Conservation (phyloP, 30 jellyfish, hydroid and myxozoan species). For the Aurelia sp. region DNA sequence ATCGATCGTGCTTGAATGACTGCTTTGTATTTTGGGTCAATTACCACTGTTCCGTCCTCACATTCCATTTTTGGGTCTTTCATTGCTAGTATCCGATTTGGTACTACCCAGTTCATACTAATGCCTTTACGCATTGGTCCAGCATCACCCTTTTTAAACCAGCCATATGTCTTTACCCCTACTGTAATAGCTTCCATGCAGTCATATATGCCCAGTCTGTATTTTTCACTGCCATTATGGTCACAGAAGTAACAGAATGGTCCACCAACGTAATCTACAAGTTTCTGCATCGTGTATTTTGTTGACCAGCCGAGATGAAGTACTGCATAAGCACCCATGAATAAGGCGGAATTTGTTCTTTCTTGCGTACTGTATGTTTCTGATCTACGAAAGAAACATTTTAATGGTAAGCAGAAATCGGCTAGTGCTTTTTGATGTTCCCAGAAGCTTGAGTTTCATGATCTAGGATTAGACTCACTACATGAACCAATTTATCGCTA, state of each 20-base stretch:
- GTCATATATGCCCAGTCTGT: constrained; percentile 75
- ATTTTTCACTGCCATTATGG: constrained; percentile 75
- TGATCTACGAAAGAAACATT: constrained; percentile 29
- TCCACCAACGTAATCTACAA: constrained; percentile 28
- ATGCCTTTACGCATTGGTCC: constrained; percentile 39
- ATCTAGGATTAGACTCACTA: no score
- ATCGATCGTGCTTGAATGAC: constrained; percentile 65
- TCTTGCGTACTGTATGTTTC: constrained; percentile 52
- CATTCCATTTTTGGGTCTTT: constrained; percentile 80
- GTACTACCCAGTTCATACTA: constrained; percentile 90
- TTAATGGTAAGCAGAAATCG: neutral
- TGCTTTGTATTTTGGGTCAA: constrained; percentile 39
- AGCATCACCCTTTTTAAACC: constrained; percentile 37
- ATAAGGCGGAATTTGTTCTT: constrained; percentile 81
- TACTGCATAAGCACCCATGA: constrained; percentile 91
- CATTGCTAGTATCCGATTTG: constrained; percentile 81
- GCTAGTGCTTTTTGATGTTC: no score
- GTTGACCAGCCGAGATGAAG: constrained; percentile 82
- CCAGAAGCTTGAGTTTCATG: no score
- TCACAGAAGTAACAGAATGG: constrained; percentile 75
- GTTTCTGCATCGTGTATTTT: constrained; percentile 54
- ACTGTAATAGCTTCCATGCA: constrained; percentile 67
- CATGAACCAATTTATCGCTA: no score
- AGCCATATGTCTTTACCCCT: constrained; percentile 27
- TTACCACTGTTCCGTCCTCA: constrained; percentile 6